phyloP scores from a whole-genome alignment of 2,888 invertebrate genomes.

The Sarcophaga rosellei region DNA sequence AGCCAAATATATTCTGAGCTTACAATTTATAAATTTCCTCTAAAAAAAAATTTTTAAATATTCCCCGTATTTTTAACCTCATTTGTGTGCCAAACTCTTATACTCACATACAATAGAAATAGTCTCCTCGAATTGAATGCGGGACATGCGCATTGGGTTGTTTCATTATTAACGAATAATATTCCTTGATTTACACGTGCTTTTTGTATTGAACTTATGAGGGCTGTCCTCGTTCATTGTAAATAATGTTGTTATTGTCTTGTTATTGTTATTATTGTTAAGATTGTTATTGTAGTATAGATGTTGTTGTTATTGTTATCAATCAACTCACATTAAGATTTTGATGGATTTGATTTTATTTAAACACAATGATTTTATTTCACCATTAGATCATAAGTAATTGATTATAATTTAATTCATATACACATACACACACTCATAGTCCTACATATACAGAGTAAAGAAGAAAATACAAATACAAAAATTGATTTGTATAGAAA shows the following conservation, averaged over 20 bases:
- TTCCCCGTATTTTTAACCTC: neutral
- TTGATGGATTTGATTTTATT: conserved; percentile 57
- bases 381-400: conserved; percentile 55
- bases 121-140: conserved; percentile 27
- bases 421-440: neutral
- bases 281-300: conserved; percentile 62
- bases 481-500: neutral
- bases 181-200: conserved; percentile 67
- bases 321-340: conserved; percentile 55
- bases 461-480: neutral
- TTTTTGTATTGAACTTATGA: conserved; percentile 64
- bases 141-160: conserved; percentile 41
- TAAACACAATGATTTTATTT: conserved; percentile 36
- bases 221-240: conserved; percentile 64
- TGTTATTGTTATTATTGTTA: conserved; percentile 65
- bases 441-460: neutral
- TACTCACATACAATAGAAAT: neutral
- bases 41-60: neutral
- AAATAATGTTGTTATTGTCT: conserved; percentile 67
- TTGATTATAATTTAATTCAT: conserved; percentile 49
- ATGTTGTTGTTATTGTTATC: conserved; percentile 66
- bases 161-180: conserved; percentile 68
- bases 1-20: too few relatives aligned
- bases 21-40: too few relatives aligned
- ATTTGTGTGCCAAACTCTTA: neutral